phyloP scores from a whole-genome alignment of 2,113 vertebrate species.

The Neomonachus schauinslandi region DNA sequence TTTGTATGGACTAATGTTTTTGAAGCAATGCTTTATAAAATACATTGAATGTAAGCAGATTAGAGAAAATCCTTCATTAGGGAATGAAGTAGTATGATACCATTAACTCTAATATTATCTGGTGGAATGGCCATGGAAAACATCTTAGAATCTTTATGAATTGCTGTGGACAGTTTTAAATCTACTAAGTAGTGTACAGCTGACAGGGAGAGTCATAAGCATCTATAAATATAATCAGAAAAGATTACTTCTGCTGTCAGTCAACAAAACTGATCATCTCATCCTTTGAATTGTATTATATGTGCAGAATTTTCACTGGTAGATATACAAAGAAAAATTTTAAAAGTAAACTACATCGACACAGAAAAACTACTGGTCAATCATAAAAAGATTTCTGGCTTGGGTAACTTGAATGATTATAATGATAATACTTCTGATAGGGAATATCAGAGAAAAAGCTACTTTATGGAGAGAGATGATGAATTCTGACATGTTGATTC shows the following conservation, averaged over 20 bases:
- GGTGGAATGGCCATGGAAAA: neutral
- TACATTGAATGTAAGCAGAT: neutral
- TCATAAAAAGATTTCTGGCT: neutral
- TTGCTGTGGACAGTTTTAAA: neutral
- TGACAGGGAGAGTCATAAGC: neutral
- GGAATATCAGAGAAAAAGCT: neutral
- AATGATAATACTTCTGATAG: neutral
- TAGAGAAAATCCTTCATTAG: neutral
- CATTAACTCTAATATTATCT: neutral
- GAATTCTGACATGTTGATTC: neutral
- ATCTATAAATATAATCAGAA: slow-evolving; percentile 3
- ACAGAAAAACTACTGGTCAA: neutral
- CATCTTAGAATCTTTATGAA: neutral
- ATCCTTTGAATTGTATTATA: neutral
- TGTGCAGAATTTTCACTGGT: neutral
- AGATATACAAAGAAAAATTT: neutral
- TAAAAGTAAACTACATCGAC: neutral
- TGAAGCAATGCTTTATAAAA: neutral
- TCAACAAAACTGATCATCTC: neutral
- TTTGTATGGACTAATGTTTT: neutral
- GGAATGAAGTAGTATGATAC: neutral
- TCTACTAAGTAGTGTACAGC: neutral
- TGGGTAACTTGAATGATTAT: slow-evolving; percentile 1
- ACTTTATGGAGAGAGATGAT: neutral
- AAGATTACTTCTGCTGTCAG: neutral